Percentiles rank a stretch among this genome's conserved stretches.
phyloP scores from a whole-genome alignment of 2,113 vertebrate species.

The Enhydra lutris region DNA sequence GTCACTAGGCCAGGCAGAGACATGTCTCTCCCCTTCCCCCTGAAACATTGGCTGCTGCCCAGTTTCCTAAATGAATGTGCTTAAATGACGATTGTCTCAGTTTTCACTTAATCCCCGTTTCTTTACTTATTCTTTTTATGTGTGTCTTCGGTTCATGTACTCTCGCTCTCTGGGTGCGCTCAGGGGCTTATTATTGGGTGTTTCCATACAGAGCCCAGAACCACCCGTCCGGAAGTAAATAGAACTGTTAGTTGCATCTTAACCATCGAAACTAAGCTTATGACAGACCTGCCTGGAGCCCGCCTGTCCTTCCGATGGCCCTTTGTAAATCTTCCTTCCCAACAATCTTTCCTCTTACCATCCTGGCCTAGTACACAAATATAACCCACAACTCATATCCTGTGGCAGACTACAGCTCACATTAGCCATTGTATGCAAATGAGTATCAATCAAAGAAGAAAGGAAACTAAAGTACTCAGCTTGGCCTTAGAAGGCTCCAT shows the following conservation, averaged over 20 bases:
- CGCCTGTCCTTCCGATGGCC: neutral
- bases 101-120: slow-evolving; percentile 1
- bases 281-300: neutral
- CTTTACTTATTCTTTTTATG: neutral
- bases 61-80: neutral
- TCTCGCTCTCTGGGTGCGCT: neutral
- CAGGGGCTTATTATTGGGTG: neutral
- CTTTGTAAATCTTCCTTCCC: neutral
- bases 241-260: neutral
- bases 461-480: slow-evolving; percentile 31
- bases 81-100: neutral
- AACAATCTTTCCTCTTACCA: neutral
- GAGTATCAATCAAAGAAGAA: slow-evolving; percentile 57
- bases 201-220: neutral
- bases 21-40: neutral
- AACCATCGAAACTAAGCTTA: neutral
- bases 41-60: neutral
- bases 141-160: neutral
- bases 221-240: neutral
- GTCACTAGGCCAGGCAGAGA: neutral
- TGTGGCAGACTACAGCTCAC: slow-evolving; percentile 58
- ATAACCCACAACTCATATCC: slow-evolving; percentile 55
- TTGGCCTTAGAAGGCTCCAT: slow-evolving; percentile 44
- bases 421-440: slow-evolving; percentile 69
- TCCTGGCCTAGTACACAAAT: neutral